Evolutionary conservation across 2,888 invertebrate genomes (phyloP).

Genomic region (Enchytraeus crypticus): DNA sequence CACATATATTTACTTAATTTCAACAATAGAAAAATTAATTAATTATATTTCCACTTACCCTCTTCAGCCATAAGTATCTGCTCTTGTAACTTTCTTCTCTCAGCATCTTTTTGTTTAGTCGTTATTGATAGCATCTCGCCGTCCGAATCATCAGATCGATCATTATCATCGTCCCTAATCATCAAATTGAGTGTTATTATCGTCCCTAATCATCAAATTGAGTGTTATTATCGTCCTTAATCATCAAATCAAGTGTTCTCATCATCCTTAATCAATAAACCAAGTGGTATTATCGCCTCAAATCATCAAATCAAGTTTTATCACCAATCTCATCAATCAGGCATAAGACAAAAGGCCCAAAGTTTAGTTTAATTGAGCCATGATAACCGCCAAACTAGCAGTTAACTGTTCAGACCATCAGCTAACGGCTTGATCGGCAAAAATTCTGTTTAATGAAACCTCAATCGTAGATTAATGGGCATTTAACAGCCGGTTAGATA

Average conservation of each 20-base stretch:
- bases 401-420: too few relatives aligned
- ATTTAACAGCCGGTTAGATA: too few relatives aligned
- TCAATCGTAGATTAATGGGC: too few relatives aligned
- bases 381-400: too few relatives aligned
- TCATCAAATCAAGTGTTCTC: conserved; percentile 35
- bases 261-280: conserved; percentile 56
- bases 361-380: too few relatives aligned
- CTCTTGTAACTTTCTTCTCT: conserved; percentile 67
- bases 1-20: too few relatives aligned
- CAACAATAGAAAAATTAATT: too few relatives aligned
- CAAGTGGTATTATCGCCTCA: not conserved
- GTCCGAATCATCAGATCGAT: conserved; percentile 68
- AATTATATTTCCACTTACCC: conserved; percentile 44
- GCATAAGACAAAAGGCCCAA: too few relatives aligned
- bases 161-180: conserved; percentile 65
- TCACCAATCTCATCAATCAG: too few relatives aligned
- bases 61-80: conserved; percentile 68
- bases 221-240: conserved; percentile 67
- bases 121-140: conserved; percentile 70
- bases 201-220: conserved; percentile 57
- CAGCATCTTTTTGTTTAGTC: conserved; percentile 67
- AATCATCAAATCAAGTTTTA: too few relatives aligned
- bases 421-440: too few relatives aligned
- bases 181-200: conserved; percentile 63
- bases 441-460: too few relatives aligned